Base-by-base conservation (phyloP, 1,140 invertebrate genomes). In the Catajapyx aquilonaris region DNA sequence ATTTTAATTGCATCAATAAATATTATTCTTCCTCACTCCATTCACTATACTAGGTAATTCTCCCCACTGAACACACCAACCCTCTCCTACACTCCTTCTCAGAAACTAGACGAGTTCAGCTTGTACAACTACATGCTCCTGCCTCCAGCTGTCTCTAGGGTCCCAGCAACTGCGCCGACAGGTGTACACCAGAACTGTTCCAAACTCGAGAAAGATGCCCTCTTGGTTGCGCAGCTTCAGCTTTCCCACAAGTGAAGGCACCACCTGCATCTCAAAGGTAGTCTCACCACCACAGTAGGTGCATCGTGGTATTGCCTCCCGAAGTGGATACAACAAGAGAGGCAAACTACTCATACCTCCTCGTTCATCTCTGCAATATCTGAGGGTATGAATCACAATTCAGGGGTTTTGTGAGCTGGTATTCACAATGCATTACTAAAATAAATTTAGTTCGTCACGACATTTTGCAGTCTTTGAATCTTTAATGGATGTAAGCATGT, bases 131-230 rank as follows among this genome's bases (percentile, higher is more conserved):
- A 81, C 66, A 40, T 62, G 59, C 57, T 87, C 83, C 43, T 72
- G 64, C 39, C 73, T 66, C 41, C 68, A 63, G 19, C 56, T 63
- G 45, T 78, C 73, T 7, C 64, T 64, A 3, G 65, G 55, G 31
- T 68, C 67, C 81, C 83, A 88, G 53, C 83, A 88, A 52, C 77
- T 84, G 45, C 67, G 65, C n/a, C 65, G 53, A 51, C 83, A 88
- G 2, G 81, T 80, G 46, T 74, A 86, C 15, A 87, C 54, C 20
- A 83, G 54, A 5, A 83, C 71, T 20, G 77, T 83, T 5, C 83
- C 77, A 54, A 77, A 86, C 54, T 88, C 81, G 20, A 84, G 60
- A 9, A 66, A 58, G 2, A 56, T 47, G 16, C 48, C 48, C 16
- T 45, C 41, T 22, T 45, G 41, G 30, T 50, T 44, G 21, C 34